Conservation (phyloP, 2,888 invertebrate species). For the Brassicogethes aeneus region DNA sequence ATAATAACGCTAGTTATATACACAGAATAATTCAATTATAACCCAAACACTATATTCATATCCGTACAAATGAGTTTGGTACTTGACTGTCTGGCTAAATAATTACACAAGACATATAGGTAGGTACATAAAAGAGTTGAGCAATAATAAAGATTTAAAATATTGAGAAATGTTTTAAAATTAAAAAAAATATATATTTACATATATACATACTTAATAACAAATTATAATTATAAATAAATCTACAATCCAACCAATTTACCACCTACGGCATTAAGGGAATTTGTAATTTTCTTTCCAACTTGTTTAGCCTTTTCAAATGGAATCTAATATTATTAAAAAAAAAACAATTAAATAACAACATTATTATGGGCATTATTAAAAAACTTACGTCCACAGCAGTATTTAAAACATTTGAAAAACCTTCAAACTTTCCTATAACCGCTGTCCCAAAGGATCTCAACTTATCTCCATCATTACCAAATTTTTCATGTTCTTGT, state of each 20-base stretch:
- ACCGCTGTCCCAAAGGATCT: conserved; percentile 53
- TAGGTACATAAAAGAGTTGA: no score
- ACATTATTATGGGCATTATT: conserved; percentile 2
- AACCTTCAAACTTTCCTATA: conserved; percentile 57
- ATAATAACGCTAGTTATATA: no score
- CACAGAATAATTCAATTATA: no score
- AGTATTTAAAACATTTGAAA: conserved; percentile 38
- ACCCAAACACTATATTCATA: no score
- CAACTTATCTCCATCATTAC: conserved; percentile 64
- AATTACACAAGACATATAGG: no score
- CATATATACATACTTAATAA: no score
- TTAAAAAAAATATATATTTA: no score
- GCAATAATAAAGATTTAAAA: no score
- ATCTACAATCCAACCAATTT: conserved; percentile 30
- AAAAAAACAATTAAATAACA: conserved; percentile 1
- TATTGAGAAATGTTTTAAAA: no score
- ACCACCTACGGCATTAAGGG: conserved; percentile 28
- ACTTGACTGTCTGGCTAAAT: no score
- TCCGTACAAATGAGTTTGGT: no score
- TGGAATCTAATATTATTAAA: conserved; percentile 23
- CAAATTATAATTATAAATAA: no score
- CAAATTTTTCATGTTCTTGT: conserved; percentile 68
- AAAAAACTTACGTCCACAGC: conserved; percentile 30
- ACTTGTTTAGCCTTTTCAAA: conserved; percentile 23
- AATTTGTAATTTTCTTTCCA: conserved; percentile 25